Conservation (phyloP, 2,888 invertebrate genomes). For the Cosmia pyralina region DNA sequence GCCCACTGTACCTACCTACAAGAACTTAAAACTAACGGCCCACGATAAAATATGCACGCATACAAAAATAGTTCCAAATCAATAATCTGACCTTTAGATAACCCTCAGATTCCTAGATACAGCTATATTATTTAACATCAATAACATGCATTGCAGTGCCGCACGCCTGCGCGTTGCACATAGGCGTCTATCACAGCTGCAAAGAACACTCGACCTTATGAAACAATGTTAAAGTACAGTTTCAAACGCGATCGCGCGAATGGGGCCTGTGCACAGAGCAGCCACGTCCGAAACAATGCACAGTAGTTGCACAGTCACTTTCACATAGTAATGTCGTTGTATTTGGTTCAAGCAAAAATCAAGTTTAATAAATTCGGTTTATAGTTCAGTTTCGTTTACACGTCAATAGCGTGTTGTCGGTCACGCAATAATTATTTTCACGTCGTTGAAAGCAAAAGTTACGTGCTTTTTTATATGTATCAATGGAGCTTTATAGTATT, state of each 20-base stretch:
- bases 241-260: not conserved
- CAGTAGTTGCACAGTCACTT: constrained; percentile 27
- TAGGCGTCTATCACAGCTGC: constrained; percentile 17
- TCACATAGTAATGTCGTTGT: not conserved
- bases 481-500: not conserved
- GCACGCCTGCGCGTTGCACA: constrained; percentile 49
- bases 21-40: not conserved
- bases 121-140: not conserved
- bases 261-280: constrained; percentile 12
- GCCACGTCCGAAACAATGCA: constrained; percentile 1
- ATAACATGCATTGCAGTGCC: constrained; percentile 1
- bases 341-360: not conserved
- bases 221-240: not conserved
- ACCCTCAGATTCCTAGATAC: not conserved
- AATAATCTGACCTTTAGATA: constrained; percentile 21
- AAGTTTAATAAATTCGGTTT: not conserved
- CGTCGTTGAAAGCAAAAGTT: not conserved
- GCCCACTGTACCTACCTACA: too few relatives aligned
- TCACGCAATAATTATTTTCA: not conserved
- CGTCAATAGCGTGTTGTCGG: not conserved
- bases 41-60: not conserved
- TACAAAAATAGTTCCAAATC: constrained; percentile 16
- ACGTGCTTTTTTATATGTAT: not conserved
- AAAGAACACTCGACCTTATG: constrained; percentile 5
- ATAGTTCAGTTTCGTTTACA: constrained; percentile 10